A percentile compares a stretch with the other conserved stretches of the same genome.
These are phyloP conservation scores for Montipora sp. DNA, from an alignment of 64 coral and sea anemone species.

Conservation along the genomic window DNA sequence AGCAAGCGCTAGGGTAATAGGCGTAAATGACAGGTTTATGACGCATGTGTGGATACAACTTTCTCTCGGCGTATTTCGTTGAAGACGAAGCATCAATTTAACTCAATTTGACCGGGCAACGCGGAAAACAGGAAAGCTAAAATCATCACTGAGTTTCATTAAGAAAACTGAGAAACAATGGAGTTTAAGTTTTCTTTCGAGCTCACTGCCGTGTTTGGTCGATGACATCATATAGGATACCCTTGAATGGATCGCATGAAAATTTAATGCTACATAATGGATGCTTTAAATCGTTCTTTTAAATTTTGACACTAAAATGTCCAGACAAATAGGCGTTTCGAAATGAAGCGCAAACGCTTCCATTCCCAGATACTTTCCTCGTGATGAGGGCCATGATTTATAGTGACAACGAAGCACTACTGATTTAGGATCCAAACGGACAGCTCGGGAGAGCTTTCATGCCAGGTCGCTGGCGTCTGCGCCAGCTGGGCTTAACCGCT, in stretches of 20 bases:
- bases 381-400: background rate
- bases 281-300: background rate
- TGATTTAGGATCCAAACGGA: background rate
- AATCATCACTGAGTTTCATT: too few species aligned
- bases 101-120: too few species aligned
- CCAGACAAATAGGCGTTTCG: background rate
- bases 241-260: conserved; percentile 39
- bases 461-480: background rate
- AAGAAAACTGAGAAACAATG: background rate
- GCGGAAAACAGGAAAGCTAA: too few species aligned
- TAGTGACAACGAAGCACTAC: background rate
- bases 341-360: background rate
- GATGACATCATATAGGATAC: conserved; percentile 42
- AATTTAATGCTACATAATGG: conserved; percentile 32
- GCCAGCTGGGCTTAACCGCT: background rate
- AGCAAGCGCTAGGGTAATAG: too few species aligned
- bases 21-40: too few species aligned
- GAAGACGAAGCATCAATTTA: too few species aligned
- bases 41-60: too few species aligned
- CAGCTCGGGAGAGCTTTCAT: conserved; percentile 8
- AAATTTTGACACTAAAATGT: background rate
- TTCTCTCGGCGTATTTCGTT: too few species aligned
- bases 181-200: background rate
- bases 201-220: conserved; percentile 31
- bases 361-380: background rate